Conservation (phyloP, 2,113 vertebrate species). For the Motacilla alba region DNA sequence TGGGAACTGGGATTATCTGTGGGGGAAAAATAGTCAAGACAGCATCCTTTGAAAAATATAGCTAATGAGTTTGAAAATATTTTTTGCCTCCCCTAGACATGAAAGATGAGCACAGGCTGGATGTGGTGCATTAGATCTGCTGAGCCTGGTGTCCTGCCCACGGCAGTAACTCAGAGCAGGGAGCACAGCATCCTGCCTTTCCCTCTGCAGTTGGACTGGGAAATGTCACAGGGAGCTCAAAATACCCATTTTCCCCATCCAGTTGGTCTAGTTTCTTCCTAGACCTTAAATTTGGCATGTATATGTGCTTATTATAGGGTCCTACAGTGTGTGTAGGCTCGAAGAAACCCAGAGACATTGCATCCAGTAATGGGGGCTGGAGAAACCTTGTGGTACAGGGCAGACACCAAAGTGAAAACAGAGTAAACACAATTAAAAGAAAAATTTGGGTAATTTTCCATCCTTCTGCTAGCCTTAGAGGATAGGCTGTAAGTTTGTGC, state of each 20-base stretch:
- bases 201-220: rapidly evolving
- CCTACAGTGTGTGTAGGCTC: background rate
- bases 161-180: background rate
- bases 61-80: background rate
- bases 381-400: background rate
- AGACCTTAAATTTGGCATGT: background rate
- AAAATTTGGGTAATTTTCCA: background rate
- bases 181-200: background rate
- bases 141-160: background rate
- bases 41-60: background rate
- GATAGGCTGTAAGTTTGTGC: background rate
- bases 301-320: background rate
- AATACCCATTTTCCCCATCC: background rate
- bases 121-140: background rate
- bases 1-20: background rate
- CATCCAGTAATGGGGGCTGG: background rate
- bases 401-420: background rate
- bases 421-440: background rate
- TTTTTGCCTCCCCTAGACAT: background rate
- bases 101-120: background rate
- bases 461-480: background rate
- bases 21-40: background rate
- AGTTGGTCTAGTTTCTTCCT: background rate
- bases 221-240: rapidly evolving
- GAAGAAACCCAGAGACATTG: background rate